Percentiles rank a stretch among this genome's conserved stretches.
Conservation (phyloP, 2,888 invertebrate species). For the Sepiola atlantica region DNA sequence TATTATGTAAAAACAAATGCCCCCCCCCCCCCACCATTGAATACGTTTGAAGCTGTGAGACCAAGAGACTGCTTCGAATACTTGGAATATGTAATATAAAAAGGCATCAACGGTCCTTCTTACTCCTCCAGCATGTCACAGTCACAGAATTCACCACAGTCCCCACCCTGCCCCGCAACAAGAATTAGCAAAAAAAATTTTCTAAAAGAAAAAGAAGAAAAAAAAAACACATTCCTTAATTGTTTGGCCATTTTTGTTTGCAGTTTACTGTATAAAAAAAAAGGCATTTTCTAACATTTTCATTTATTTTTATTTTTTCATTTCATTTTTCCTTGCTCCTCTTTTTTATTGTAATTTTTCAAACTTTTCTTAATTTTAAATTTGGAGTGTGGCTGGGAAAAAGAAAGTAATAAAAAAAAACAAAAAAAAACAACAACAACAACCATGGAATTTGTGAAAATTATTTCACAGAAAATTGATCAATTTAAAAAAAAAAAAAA, state of each 20-base stretch:
- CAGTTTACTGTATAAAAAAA: background rate
- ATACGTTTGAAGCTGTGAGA: background rate
- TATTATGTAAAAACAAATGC: background rate
- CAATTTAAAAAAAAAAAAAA: background rate
- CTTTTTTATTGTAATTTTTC: background rate
- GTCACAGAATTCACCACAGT: background rate
- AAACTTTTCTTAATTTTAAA: conserved; percentile 8
- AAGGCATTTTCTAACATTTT: background rate
- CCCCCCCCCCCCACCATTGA: background rate
- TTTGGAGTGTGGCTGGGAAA: conserved; percentile 32
- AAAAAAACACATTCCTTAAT: background rate
- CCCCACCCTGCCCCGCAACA: background rate
- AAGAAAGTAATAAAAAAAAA: too few relatives aligned
- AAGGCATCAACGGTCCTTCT: background rate
- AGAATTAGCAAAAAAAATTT: background rate
- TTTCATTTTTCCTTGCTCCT: background rate
- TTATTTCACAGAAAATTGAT: background rate
- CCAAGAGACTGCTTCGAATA: background rate
- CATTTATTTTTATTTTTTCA: background rate
- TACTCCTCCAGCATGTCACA: background rate
- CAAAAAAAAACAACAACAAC: background rate
- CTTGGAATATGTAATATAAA: background rate
- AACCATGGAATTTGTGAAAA: background rate
- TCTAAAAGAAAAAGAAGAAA: background rate
- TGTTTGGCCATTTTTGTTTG: background rate